A percentile compares a stretch with the other conserved stretches of the same genome.
Evolutionary conservation across 2,888 invertebrate genomes (phyloP).

Genomic region (Flexamia atlantica): DNA sequence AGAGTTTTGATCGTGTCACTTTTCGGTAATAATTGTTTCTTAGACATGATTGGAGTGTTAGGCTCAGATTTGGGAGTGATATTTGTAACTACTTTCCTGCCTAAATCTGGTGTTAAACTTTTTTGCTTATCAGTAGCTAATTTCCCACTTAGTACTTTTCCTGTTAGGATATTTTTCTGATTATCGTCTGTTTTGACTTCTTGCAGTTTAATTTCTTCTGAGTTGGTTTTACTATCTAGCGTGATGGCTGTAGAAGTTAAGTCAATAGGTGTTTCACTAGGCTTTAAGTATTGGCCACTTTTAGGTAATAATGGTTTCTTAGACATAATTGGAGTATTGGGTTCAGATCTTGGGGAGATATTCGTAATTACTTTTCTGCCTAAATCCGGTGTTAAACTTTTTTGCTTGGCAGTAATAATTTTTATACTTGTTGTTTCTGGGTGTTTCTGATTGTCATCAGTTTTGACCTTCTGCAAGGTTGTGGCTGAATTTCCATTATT

Average conservation of each 20-base stretch:
- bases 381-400: constrained; percentile 16
- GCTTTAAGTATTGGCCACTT: too few relatives aligned
- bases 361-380: neutral
- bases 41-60: constrained; percentile 1
- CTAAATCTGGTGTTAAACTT: constrained; percentile 18
- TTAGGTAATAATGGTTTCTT: constrained; percentile 15
- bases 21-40: constrained; percentile 2
- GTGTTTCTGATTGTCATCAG: neutral
- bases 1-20: neutral
- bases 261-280: too few relatives aligned
- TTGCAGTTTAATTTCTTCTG: too few relatives aligned
- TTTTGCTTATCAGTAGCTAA: neutral
- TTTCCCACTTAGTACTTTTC: neutral
- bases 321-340: constrained; percentile 1
- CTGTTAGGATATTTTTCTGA: neutral
- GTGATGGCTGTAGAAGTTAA: neutral
- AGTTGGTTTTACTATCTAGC: neutral
- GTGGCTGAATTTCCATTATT: neutral
- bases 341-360: constrained; percentile 16
- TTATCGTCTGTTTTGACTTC: neutral
- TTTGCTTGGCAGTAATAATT: neutral
- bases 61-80: constrained; percentile 31
- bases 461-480: neutral
- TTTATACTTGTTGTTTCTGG: neutral
- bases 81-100: neutral